Conservation (phyloP, 2,797 vertebrate genomes). For the Cyclopterus lumpus region DNA sequence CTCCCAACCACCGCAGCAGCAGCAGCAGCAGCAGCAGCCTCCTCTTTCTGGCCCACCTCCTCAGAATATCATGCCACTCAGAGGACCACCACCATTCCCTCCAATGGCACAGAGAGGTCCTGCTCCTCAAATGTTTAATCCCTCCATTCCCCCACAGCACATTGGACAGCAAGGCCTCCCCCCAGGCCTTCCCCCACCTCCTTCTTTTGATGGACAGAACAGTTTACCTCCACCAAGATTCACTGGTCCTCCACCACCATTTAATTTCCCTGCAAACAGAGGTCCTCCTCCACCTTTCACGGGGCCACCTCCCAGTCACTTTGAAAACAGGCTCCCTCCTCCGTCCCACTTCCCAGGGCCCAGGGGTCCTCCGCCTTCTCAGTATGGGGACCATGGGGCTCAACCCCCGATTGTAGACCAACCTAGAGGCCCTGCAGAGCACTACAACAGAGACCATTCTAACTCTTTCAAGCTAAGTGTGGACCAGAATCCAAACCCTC, state of each 20-base stretch:
- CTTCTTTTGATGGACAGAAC: slow-evolving; percentile 85
- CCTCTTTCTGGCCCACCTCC: slow-evolving; percentile 70
- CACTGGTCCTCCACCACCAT: slow-evolving; percentile 87
- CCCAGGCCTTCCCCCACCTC: slow-evolving; percentile 77
- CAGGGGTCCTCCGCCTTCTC: slow-evolving; percentile 85
- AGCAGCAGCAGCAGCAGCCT: slow-evolving; percentile 60
- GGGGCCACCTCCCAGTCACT: slow-evolving; percentile 77
- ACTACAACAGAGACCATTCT: slow-evolving; percentile 79
- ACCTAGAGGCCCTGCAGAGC: slow-evolving; percentile 84
- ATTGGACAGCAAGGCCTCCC: slow-evolving; percentile 83
- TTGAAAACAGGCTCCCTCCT: slow-evolving; percentile 86
- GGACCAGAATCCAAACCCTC: slow-evolving; percentile 73
- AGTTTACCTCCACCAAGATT: slow-evolving; percentile 85
- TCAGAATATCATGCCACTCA: slow-evolving; percentile 80
- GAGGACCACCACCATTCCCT: slow-evolving; percentile 80
- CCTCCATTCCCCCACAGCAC: slow-evolving; percentile 81
- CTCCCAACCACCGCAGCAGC: slow-evolving; percentile 60
- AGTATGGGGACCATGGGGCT: slow-evolving; percentile 84
- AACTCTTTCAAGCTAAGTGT: slow-evolving; percentile 78
- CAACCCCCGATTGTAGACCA: slow-evolving; percentile 78
- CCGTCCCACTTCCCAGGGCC: slow-evolving; percentile 87
- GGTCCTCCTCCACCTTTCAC: slow-evolving; percentile 86
- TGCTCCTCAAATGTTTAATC: slow-evolving; percentile 87
- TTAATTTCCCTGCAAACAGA: slow-evolving; percentile 88
- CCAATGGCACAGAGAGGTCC: slow-evolving; percentile 83